These are phyloP conservation scores for Philopotamus ludificatus DNA, from an alignment of 1,140 invertebrate genomes.

Conservation along the genomic window DNA sequence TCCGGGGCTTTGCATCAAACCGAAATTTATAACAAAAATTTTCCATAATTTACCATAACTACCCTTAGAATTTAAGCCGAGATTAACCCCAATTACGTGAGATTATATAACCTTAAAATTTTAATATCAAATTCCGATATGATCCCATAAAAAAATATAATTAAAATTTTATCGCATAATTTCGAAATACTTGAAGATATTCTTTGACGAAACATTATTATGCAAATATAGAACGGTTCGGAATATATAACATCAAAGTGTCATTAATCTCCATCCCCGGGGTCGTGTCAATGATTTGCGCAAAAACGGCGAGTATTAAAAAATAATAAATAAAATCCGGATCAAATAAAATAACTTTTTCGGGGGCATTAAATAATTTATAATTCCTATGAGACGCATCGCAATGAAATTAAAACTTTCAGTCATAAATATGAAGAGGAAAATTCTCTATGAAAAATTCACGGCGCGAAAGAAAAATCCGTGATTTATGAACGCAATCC, in stretches of 20 bases:
- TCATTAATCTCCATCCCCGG: slow-evolving; percentile 13
- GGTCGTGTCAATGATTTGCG: not conserved
- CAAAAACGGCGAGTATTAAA: not conserved
- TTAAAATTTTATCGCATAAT: no score
- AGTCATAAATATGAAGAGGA: slow-evolving; percentile 12
- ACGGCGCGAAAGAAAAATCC: slow-evolving; percentile 5
- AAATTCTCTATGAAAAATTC: slow-evolving; percentile 3
- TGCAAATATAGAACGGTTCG: not conserved
- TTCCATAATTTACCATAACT: no score
- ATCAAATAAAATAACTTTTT: not conserved
- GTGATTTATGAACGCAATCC: slow-evolving; percentile 15
- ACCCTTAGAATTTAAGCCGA: no score
- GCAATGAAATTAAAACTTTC: slow-evolving; percentile 19
- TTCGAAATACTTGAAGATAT: no score
- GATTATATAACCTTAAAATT: no score
- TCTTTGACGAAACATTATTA: not conserved
- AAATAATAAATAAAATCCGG: no score
- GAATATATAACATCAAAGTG: slow-evolving; percentile 15
- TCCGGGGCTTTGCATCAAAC: no score
- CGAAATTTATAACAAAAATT: no score
- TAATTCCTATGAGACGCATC: slow-evolving; percentile 8
- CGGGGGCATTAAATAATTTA: not conserved
- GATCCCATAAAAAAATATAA: no score
- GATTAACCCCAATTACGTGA: no score
- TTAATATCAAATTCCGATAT: no score